Evolutionary conservation across 2,888 invertebrate species (phyloP).

Genomic region (Drosophila peninsularis): DNA sequence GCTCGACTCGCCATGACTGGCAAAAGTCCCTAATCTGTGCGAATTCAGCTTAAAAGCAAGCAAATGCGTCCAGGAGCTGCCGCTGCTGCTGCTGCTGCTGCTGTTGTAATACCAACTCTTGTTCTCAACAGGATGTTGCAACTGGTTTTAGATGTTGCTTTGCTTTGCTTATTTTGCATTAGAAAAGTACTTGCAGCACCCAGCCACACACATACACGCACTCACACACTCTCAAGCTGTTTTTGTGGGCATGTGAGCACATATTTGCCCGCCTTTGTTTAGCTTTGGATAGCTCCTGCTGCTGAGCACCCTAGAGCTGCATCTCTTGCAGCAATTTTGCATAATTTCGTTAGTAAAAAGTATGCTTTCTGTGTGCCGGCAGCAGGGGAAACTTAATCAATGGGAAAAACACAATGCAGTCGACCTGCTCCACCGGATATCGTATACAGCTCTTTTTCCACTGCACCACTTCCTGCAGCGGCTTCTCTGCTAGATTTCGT

Average conservation of each 20-base stretch:
- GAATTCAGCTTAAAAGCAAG: slow-evolving; percentile 44
- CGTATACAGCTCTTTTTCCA: not conserved
- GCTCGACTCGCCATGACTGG: slow-evolving; percentile 30
- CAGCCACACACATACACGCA: slow-evolving; percentile 12
- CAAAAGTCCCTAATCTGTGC: slow-evolving; percentile 67
- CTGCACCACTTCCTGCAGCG: not conserved
- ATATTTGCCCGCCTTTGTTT: slow-evolving; percentile 66
- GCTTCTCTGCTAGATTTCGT: slow-evolving; percentile 13
- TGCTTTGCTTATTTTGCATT: slow-evolving; percentile 60
- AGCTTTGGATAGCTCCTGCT: slow-evolving; percentile 1
- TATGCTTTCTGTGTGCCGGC: slow-evolving; percentile 56
- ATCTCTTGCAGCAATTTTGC: slow-evolving; percentile 46
- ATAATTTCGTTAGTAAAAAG: slow-evolving; percentile 65
- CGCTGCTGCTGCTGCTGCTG: slow-evolving; percentile 5
- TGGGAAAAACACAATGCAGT: slow-evolving; percentile 35
- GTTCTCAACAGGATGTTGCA: slow-evolving; percentile 26
- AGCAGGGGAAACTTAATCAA: slow-evolving; percentile 48
- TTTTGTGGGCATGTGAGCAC: slow-evolving; percentile 40
- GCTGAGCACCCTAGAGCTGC: slow-evolving; percentile 10
- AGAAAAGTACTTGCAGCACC: slow-evolving; percentile 42
- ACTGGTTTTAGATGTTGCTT: slow-evolving; percentile 35
- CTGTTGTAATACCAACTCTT: slow-evolving; percentile 11
- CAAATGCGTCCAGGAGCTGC: slow-evolving; percentile 14
- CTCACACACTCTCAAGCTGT: slow-evolving; percentile 10
- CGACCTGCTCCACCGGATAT: slow-evolving; percentile 14